These are phyloP conservation scores for Ceratina japonica DNA, from an alignment of 1,140 invertebrate species.

Conservation along the genomic window DNA sequence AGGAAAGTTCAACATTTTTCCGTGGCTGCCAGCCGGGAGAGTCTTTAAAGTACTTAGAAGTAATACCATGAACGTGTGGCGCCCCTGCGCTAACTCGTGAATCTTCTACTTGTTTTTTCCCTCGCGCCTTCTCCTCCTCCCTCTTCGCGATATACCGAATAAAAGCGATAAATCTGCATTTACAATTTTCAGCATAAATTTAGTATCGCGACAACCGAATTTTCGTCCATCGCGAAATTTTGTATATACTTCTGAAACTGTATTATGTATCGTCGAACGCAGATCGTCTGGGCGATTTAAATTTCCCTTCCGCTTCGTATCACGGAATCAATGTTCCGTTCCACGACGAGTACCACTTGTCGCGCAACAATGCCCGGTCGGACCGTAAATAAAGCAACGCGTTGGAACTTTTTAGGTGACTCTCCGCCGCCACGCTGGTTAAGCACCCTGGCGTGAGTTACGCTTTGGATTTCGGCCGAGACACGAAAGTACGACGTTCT, in stretches of 20 bases:
- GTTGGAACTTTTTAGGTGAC: slow-evolving; percentile 4
- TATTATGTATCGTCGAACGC: too few species aligned
- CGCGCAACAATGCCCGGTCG: not conserved
- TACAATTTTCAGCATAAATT: slow-evolving; percentile 26
- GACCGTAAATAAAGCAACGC: slow-evolving; percentile 2
- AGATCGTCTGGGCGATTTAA: not conserved
- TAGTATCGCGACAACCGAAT: slow-evolving; percentile 9
- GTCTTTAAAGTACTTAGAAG: slow-evolving; percentile 39
- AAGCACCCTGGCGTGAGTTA: slow-evolving; percentile 3
- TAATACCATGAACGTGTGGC: slow-evolving; percentile 30
- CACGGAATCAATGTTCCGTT: not conserved
- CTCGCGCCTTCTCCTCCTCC: not conserved
- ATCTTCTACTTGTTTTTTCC: slow-evolving; percentile 4
- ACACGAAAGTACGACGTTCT: slow-evolving; percentile 36
- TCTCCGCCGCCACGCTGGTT: slow-evolving; percentile 7
- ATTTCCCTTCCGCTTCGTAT: too few species aligned
- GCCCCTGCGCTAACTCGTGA: not conserved
- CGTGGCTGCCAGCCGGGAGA: slow-evolving; percentile 2
- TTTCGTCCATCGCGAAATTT: not conserved
- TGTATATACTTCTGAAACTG: too few species aligned
- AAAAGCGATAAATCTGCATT: slow-evolving; percentile 41
- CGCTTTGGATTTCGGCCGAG: slow-evolving; percentile 32
- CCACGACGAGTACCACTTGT: not conserved
- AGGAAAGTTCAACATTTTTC: slow-evolving; percentile 45
- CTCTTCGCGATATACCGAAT: slow-evolving; percentile 19